Evolutionary conservation across 1,140 invertebrate species (phyloP).

Genomic region (Rhyacophila brunnea): DNA sequence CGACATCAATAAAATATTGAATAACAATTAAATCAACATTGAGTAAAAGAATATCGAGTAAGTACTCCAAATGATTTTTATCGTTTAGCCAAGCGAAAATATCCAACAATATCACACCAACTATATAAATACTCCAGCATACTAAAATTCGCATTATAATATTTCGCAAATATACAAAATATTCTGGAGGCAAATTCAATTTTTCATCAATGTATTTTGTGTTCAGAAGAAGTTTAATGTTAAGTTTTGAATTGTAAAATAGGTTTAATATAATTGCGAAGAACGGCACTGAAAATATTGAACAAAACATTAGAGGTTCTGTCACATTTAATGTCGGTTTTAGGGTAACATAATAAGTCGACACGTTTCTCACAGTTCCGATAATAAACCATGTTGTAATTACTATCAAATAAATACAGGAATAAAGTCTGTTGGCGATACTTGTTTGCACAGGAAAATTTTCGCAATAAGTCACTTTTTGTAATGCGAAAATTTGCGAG

Average conservation of each 20-base stretch:
- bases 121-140: background rate
- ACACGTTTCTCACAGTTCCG: background rate
- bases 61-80: background rate
- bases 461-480: background rate
- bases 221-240: background rate
- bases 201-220: background rate
- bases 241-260: background rate
- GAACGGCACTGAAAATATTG: background rate
- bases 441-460: background rate
- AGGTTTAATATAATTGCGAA: background rate
- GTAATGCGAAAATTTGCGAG: background rate
- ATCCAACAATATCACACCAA: background rate
- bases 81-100: background rate
- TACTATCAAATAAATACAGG: background rate
- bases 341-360: background rate
- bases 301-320: background rate
- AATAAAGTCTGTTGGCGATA: background rate
- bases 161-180: background rate
- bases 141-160: background rate
- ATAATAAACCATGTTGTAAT: background rate
- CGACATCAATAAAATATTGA: background rate
- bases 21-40: background rate
- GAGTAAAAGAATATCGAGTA: background rate
- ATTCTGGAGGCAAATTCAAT: background rate
- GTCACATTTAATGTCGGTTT: background rate